These are phyloP conservation scores for Gadus macrocephalus DNA, from an alignment of 2,113 vertebrate species.

Conservation along the genomic window DNA sequence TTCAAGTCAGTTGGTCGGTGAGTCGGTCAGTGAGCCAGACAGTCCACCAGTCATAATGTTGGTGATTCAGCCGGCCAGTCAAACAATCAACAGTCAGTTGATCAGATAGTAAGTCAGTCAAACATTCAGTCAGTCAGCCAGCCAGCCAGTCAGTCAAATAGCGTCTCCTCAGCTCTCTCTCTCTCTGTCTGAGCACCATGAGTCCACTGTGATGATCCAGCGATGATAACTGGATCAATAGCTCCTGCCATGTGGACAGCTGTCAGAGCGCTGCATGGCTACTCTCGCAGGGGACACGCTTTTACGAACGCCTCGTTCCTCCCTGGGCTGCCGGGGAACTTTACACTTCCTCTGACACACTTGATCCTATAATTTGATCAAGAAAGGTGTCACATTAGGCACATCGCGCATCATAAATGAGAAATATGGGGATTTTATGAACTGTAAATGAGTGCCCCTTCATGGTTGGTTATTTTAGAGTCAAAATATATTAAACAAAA, in stretches of 20 bases:
- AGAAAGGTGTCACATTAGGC: constrained; percentile 69
- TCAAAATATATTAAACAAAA: constrained; percentile 72
- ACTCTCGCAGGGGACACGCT: constrained; percentile 48
- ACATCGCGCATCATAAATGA: constrained; percentile 63
- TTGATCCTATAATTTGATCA: constrained; percentile 65
- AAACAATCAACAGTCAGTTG: constrained; percentile 27
- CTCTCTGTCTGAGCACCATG: constrained; percentile 16
- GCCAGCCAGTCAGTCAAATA: background rate
- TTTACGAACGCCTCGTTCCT: constrained; percentile 40
- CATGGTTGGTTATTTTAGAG: constrained; percentile 73
- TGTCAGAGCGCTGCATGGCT: constrained; percentile 54
- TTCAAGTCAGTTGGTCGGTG: no score
- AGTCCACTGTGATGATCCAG: constrained; percentile 68
- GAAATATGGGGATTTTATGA: constrained; percentile 70
- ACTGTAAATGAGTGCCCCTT: constrained; percentile 67
- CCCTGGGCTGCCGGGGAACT: constrained; percentile 8
- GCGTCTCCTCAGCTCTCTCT: constrained; percentile 3
- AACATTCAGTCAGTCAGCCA: background rate
- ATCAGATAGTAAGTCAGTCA: constrained; percentile 22
- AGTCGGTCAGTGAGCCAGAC: constrained; percentile 1
- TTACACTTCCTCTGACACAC: constrained; percentile 60
- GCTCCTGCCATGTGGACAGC: constrained; percentile 66
- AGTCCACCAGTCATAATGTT: constrained; percentile 25
- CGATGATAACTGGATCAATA: constrained; percentile 71
- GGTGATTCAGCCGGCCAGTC: constrained; percentile 27